These are phyloP conservation scores for Rhynchophorus ferrugineus DNA, from an alignment of 1,140 invertebrate species.

Conservation along the genomic window DNA sequence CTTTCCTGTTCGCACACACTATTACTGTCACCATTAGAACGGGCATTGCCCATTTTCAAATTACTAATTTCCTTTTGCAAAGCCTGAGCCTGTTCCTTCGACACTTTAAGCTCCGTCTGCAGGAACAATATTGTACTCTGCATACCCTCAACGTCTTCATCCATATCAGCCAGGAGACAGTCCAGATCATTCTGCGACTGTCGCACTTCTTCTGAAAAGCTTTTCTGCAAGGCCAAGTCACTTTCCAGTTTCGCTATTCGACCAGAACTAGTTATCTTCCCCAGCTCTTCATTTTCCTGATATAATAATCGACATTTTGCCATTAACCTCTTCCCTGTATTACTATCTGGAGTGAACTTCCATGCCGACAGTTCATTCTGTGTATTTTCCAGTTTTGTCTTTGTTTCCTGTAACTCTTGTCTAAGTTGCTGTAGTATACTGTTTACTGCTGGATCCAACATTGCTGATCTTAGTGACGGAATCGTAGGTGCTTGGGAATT, in stretches of 20 bases:
- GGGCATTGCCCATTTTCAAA: slow-evolving; percentile 32
- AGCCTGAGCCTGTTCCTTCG: slow-evolving; percentile 52
- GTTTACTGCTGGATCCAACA: slow-evolving; percentile 94
- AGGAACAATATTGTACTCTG: slow-evolving; percentile 92
- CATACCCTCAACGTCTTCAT: slow-evolving; percentile 97
- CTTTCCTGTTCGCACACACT: slow-evolving; percentile 41
- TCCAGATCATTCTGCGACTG: slow-evolving; percentile 95
- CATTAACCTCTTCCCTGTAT: slow-evolving; percentile 96
- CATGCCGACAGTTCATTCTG: slow-evolving; percentile 96
- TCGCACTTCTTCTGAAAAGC: slow-evolving; percentile 93
- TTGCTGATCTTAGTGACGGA: slow-evolving; percentile 67
- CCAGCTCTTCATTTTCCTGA: slow-evolving; percentile 96
- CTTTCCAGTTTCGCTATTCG: slow-evolving; percentile 92
- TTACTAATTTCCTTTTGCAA: slow-evolving; percentile 38
- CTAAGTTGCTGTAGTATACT: slow-evolving; percentile 85
- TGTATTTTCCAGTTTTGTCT: slow-evolving; percentile 89
- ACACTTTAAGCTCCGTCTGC: slow-evolving; percentile 81
- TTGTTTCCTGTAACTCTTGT: slow-evolving; percentile 82
- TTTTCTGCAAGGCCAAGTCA: slow-evolving; percentile 90
- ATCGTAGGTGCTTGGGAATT: slow-evolving; percentile 64
- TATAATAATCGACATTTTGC: slow-evolving; percentile 93
- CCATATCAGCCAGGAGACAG: slow-evolving; percentile 90
- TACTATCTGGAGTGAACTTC: slow-evolving; percentile 98
- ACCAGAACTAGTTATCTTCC: slow-evolving; percentile 91
- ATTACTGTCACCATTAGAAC: slow-evolving; percentile 38